Base-by-base conservation (phyloP, 2,113 vertebrate genomes). In the Beaufortia kweichowensis region DNA sequence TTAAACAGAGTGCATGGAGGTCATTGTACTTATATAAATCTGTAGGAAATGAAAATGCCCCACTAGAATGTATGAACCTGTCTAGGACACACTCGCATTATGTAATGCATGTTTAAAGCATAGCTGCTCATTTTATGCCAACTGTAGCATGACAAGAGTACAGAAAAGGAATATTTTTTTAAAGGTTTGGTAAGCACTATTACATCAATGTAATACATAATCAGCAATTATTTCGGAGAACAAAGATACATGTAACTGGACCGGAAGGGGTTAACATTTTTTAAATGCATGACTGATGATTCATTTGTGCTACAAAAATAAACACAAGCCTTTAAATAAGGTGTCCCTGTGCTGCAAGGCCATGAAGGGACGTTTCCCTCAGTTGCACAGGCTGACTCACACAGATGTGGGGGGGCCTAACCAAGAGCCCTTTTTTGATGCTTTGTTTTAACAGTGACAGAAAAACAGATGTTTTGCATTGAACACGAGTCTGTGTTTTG, bases 301-400 rank as follows among this genome's bases (percentile, higher is more conserved):
- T 82, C 75, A 82, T 82, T 76, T 29, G 75, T 65, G 28, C 50
- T 66, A 82, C 80, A 56, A 78, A 84, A 82, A 80, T 78, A 80
- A 79, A 69, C 71, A 76, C 60, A 59, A 57, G 69, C 31, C 63
- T 67, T 63, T 74, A 6, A 77, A 60, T 31, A 75, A 46, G 23
- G 15, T 33, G 57, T 79, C 67, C n/a, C 67, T 73, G 24, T 71
- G 53, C 61, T 67, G 39, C n/a, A 23, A 48, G 68, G 50, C n/a
- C 6, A 33, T 29, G 2, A 15, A 59, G 80, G 83, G 83, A 82
- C 70, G 3, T 80, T 80, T 70, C 80, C 78, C 78, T 84, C 67
- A 84, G 78, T 82, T 84, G 80, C 80, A 80, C 75, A 33, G 31
- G 31, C 76, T 78, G 61, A 79, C 69, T 82, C 83, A 80, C 46